Conservation (phyloP, 2,888 invertebrate genomes). For the Torymus tubicola region DNA sequence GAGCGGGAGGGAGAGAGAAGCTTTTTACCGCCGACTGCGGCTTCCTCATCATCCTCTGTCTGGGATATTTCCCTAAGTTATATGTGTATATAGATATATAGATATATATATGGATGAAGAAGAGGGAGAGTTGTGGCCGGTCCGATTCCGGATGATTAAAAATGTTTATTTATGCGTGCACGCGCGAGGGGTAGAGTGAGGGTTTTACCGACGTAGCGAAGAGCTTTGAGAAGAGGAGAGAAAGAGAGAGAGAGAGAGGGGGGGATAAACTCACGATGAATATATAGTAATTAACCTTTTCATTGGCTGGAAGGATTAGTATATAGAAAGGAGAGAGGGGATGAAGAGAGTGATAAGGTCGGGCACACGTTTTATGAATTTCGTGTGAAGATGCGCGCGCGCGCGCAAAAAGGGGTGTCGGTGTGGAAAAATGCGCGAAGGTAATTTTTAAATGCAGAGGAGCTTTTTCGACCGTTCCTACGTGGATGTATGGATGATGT, state of each 20-base stretch:
- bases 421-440: no score
- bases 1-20: not conserved
- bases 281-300: conserved; percentile 58
- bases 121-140: no score
- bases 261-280: conserved; percentile 11
- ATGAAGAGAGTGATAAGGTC: not conserved
- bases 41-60: not conserved
- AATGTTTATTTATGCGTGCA: conserved; percentile 51
- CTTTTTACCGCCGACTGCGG: conserved; percentile 1
- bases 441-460: no score
- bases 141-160: conserved; percentile 54
- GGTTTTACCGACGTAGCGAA: not conserved
- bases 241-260: not conserved
- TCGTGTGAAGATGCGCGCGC: not conserved
- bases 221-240: no score
- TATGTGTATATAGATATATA: no score
- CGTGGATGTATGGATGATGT: no score
- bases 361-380: conserved; percentile 12
- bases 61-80: not conserved
- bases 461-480: no score
- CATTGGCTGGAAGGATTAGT: conserved; percentile 53
- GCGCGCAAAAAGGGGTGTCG: no score
- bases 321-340: not conserved
- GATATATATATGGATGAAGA: no score
- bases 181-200: not conserved